phyloP scores from a whole-genome alignment of 23 tunicate species.

The Botrylloides violaceus region DNA sequence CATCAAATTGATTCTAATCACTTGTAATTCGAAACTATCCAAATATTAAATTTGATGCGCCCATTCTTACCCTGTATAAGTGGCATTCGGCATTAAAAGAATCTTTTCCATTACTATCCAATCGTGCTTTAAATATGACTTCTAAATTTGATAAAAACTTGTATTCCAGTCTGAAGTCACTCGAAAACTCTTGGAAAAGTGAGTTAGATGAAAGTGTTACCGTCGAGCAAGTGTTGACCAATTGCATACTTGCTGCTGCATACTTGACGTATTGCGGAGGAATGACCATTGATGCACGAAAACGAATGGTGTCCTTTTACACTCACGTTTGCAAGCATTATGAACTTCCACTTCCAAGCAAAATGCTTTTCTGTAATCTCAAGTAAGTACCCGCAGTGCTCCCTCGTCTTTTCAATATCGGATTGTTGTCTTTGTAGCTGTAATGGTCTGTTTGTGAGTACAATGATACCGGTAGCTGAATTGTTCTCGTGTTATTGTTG shows the following conservation, averaged over 20 bases:
- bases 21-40: too few relatives aligned
- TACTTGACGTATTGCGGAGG: slow-evolving; percentile 70
- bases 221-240: slow-evolving; percentile 79
- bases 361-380: slow-evolving; percentile 61
- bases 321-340: slow-evolving; percentile 88
- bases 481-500: too few relatives aligned
- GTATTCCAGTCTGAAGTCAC: slow-evolving; percentile 43
- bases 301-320: slow-evolving; percentile 69
- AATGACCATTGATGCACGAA: slow-evolving; percentile 74
- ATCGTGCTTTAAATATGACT: too few relatives aligned
- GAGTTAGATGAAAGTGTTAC: slow-evolving; percentile 51
- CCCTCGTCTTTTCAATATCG: neutral
- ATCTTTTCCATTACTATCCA: too few relatives aligned
- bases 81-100: too few relatives aligned
- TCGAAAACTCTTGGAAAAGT: slow-evolving; percentile 60
- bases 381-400: slow-evolving; percentile 43
- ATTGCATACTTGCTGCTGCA: slow-evolving; percentile 85
- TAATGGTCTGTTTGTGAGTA: too few relatives aligned
- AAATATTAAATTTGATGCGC: too few relatives aligned
- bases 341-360: slow-evolving; percentile 73
- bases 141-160: neutral
- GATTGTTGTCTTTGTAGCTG: neutral
- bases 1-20: too few relatives aligned
- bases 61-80: too few relatives aligned
- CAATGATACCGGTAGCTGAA: too few relatives aligned